Conservation (phyloP, 2,113 vertebrate genomes). For the Cyprinus carpio region DNA sequence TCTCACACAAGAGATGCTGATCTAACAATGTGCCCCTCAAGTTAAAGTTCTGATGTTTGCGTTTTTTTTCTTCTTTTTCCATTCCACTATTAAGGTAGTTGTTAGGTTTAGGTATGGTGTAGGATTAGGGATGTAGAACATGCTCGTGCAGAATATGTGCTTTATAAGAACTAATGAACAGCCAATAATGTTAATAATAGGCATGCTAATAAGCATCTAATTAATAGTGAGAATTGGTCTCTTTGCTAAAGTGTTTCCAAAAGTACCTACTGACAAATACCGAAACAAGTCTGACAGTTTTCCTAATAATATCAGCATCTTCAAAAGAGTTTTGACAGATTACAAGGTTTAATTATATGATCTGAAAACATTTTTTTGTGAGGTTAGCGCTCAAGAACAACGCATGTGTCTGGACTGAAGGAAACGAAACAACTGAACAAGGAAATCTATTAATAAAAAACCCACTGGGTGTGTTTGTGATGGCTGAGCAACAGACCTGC, state of each 20-base stretch:
- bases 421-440: constrained; percentile 27
- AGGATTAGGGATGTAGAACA: no score
- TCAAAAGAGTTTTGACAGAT: neutral
- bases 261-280: no score
- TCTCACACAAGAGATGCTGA: neutral
- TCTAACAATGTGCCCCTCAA: neutral
- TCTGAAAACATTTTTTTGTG: neutral
- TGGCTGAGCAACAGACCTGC: neutral
- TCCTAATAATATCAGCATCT: neutral
- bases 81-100: neutral
- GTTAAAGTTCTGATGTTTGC: no score
- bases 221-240: no score
- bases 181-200: no score
- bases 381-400: neutral
- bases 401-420: neutral
- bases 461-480: constrained; percentile 4
- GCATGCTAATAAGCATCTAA: no score
- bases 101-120: no score
- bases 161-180: no score
- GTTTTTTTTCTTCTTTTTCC: no score
- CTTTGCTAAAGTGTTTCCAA: no score
- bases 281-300: neutral
- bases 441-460: constrained; percentile 25
- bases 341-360: neutral
- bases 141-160: no score